phyloP scores from a whole-genome alignment of 1,140 invertebrate species.

The Pemphigus obesinymphae region DNA sequence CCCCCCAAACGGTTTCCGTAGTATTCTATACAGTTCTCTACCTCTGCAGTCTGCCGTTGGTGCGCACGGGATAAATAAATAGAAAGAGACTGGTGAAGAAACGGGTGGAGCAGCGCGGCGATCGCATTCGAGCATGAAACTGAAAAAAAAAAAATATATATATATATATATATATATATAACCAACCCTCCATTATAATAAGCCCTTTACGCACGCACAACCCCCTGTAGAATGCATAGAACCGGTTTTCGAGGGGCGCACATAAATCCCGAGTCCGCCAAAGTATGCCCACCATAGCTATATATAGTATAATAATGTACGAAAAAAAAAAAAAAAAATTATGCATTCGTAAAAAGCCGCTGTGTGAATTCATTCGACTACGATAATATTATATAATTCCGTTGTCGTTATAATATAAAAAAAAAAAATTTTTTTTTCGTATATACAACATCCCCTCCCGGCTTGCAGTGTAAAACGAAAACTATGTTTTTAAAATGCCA shows the following conservation, averaged over 20 bases:
- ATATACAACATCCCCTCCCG: too few species aligned
- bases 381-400: not conserved
- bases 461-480: too few species aligned
- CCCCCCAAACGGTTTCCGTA: conserved; percentile 20
- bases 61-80: not conserved
- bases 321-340: conserved; percentile 19
- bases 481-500: too few species aligned
- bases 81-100: not conserved
- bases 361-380: not conserved
- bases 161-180: not conserved
- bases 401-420: too few species aligned
- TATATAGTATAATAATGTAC: not conserved
- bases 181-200: conserved; percentile 35
- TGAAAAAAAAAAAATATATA: not conserved
- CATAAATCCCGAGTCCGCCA: not conserved
- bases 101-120: not conserved
- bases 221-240: conserved; percentile 20
- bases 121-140: conserved; percentile 37
- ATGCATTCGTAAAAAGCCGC: conserved; percentile 12
- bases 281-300: not conserved
- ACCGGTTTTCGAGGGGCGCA: conserved; percentile 30
- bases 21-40: not conserved
- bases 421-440: too few species aligned
- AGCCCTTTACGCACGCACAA: conserved; percentile 31
- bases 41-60: not conserved